Evolutionary conservation across 2,888 invertebrate genomes (phyloP), one percentile per base, ranked within the genome.

Genomic region (Volucella inflata): DNA sequence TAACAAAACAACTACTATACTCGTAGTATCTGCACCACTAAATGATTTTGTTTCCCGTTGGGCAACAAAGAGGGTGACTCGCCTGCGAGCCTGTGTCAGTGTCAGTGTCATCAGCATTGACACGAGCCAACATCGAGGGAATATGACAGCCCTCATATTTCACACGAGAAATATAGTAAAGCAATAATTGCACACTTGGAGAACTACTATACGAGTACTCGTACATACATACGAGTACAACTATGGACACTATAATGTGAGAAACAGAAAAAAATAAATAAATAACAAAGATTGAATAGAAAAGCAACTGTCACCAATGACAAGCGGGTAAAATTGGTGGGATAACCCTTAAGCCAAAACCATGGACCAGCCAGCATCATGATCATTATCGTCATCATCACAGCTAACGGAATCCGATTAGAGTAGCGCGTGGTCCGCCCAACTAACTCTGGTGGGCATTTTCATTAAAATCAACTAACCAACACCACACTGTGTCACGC

Each of bases 121-220:
- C 70, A 75, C 75, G 75, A 75, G 79, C 36, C 80, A 21, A 17
- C 76, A 76, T 44, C 70, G 75, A 30, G 17, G 64, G 76, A 67
- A 76, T 81, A 85, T 85, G 85, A 85, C 80, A 75, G 74, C 84
- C 84, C 81, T 85, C 85, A 85, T 85, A 75, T 62, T 85, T 81
- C 57, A 72, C 60, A 72, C 68, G 30, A 21, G 10, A 38, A 40
- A 53, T 44, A 21, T 44, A 21, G 17, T 44, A 38, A 64, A 62
- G 53, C 65, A 65, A 71, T 60, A 75, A 74, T 80, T 60, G 74
- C 74, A 67, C 67, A 71, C 30, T 30, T 6, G 30, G 30, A 6
- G 30, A 30, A 30, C 30, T 30, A 30, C 30, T 30, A 21, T 2
- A 0, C 3, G 21, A 21, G 21, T 21, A 2, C 21, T n/a, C n/a